Base-by-base conservation (phyloP, 1,140 invertebrate genomes). In the Stegodyphus dumicola region DNA sequence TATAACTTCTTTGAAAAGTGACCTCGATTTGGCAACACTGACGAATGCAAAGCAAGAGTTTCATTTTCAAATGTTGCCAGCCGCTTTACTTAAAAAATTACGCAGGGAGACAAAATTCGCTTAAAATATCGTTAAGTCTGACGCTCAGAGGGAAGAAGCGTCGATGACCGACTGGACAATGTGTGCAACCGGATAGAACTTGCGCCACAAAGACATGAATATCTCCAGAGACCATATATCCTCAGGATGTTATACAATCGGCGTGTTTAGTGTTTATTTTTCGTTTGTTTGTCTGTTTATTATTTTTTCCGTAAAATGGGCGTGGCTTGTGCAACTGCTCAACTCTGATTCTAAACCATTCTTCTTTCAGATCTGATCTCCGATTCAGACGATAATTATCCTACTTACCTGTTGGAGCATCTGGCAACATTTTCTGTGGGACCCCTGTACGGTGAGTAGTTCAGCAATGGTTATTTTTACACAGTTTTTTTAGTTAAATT, bases 401-500 rank as follows among this genome's bases (percentile, higher is more conserved):
- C 95, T 13, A 94, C 94, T 6, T 98, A 98, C 90, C 92, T 95
- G 81, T 94, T 99, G 90, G 98, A 99, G 90, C 98, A 99, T 92
- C 93, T 99, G 91, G 98, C 98, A 69, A 99, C 98, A 17, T 99
- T 99, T 91, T 97, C 96, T 2, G 96, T 99, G 56, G 91, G 91
- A 13, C 85, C 89, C 54, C 90, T 90, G 87, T 90, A 90, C 88
- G 90, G 90, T 91, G 87, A 87, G 87, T 86, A 51, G 5, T 60
- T 60, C 1, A 60, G 56, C 0, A 10, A 10, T 60, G 1, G 9
- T 5, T 60, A 60, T 9, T 1, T 60, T 60, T 9, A 60, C 15
- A 60, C 56, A 60, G 9, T 60, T 10, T 10, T 10, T 10, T 33
- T 33, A 33, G 33, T 33, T 33, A 33, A 33, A 33, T 33, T 33